phyloP scores from a whole-genome alignment of 2,113 vertebrate species.

The Phylloscopus whistleri region DNA sequence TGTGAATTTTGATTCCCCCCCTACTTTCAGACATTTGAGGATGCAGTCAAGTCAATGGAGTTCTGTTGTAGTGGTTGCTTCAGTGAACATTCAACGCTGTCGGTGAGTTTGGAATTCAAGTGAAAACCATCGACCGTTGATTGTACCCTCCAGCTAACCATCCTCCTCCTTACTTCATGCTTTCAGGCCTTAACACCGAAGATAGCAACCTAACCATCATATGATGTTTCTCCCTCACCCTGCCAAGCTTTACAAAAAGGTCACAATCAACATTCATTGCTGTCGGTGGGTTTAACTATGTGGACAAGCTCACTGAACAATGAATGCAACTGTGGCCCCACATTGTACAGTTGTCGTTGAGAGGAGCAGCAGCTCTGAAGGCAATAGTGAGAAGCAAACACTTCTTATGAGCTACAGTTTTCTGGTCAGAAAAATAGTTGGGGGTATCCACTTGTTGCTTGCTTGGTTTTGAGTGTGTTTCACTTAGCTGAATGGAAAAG shows the following conservation, averaged over 20 bases:
- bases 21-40: conserved; percentile 42
- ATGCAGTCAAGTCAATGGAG: conserved; percentile 34
- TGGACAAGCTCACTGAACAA: conserved; percentile 99
- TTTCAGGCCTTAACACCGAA: conserved; percentile 50
- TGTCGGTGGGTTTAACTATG: conserved; percentile 99
- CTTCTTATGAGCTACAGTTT: not conserved
- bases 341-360: conserved; percentile 66
- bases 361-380: not conserved
- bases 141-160: conserved; percentile 93
- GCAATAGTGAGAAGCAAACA: not conserved
- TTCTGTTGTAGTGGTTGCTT: conserved; percentile 77
- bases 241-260: conserved; percentile 75
- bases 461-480: not conserved
- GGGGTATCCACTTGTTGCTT: not conserved
- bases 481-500: not conserved
- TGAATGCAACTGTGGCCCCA: conserved; percentile 99
- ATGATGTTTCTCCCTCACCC: conserved; percentile 8
- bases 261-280: conserved; percentile 99
- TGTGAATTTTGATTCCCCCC: not conserved
- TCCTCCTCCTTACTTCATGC: conserved; percentile 63
- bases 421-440: not conserved
- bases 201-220: conserved; percentile 42
- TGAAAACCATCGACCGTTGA: conserved; percentile 99
- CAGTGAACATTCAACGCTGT: conserved; percentile 98
- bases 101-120: conserved; percentile 95